These are phyloP conservation scores for Muricea muricata DNA, from an alignment of 92 coral and sea anemone species.

Conservation along the genomic window DNA sequence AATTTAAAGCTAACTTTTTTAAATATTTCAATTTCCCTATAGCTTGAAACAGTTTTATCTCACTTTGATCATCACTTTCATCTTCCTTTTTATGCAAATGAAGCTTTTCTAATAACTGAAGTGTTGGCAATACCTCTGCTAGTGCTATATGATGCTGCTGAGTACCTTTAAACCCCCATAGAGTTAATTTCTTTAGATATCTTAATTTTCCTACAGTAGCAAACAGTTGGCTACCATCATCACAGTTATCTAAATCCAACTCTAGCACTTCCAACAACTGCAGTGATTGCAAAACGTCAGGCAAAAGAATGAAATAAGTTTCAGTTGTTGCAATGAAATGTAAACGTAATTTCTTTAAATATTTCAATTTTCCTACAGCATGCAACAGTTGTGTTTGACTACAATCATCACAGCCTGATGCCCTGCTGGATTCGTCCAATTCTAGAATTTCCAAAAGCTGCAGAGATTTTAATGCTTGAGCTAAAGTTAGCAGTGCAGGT, in stretches of 20 bases:
- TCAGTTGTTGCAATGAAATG: background rate
- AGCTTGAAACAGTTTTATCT: too few species aligned
- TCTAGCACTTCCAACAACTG: background rate
- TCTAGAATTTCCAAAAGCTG: too few species aligned
- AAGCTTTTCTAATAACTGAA: constrained; percentile 5
- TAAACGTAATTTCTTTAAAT: background rate
- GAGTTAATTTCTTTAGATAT: background rate
- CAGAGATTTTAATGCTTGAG: too few species aligned
- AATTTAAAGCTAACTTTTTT: too few species aligned
- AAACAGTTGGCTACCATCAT: background rate
- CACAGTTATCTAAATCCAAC: background rate
- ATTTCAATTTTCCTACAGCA: background rate
- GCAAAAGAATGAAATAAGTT: background rate
- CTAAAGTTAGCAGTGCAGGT: too few species aligned
- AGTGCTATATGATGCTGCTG: background rate
- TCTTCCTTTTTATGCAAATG: background rate
- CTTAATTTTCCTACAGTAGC: background rate
- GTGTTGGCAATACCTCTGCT: constrained; percentile 18
- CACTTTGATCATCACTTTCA: background rate
- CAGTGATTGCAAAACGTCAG: background rate
- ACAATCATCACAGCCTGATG: too few species aligned
- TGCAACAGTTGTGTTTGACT: background rate
- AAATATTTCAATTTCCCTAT: background rate
- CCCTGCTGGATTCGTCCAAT: too few species aligned
- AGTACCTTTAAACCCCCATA: background rate